Evolutionary conservation across 2,797 vertebrate species (phyloP).

Genomic region (Brotogeris chrysoptera): DNA sequence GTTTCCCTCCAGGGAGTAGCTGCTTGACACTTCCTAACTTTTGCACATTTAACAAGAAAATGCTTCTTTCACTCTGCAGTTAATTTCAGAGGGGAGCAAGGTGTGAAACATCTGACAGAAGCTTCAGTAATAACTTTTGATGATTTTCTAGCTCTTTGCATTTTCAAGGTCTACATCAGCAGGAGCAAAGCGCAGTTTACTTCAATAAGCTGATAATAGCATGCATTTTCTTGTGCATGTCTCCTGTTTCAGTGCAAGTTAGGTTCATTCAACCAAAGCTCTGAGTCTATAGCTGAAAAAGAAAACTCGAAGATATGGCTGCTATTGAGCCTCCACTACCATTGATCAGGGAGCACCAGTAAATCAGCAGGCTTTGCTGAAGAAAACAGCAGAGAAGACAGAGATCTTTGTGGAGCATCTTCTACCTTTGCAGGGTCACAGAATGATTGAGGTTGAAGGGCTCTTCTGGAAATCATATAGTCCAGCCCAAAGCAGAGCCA

Average conservation of each 20-base stretch:
- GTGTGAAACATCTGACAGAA: background rate
- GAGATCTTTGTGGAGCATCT: background rate
- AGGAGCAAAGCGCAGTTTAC: background rate
- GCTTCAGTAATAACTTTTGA: background rate
- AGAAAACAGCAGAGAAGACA: background rate
- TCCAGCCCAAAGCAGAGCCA: background rate
- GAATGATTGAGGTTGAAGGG: background rate
- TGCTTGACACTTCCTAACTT: conserved; percentile 1
- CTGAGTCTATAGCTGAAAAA: background rate
- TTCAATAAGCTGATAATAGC: background rate
- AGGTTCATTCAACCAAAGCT: background rate
- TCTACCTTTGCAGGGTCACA: background rate
- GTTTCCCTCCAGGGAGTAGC: background rate
- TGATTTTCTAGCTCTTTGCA: background rate
- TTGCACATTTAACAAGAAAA: background rate
- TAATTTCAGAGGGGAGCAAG: background rate
- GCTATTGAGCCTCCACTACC: background rate
- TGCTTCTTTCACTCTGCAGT: background rate
- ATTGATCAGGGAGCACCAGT: background rate
- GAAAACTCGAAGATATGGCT: background rate
- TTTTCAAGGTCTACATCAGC: background rate
- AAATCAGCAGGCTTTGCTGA: background rate
- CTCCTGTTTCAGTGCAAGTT: background rate
- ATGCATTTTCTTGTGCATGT: background rate
- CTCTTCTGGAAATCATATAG: background rate